phyloP scores from a whole-genome alignment of 92 coral and sea anemone genomes.

The Parazoanthus darwini region DNA sequence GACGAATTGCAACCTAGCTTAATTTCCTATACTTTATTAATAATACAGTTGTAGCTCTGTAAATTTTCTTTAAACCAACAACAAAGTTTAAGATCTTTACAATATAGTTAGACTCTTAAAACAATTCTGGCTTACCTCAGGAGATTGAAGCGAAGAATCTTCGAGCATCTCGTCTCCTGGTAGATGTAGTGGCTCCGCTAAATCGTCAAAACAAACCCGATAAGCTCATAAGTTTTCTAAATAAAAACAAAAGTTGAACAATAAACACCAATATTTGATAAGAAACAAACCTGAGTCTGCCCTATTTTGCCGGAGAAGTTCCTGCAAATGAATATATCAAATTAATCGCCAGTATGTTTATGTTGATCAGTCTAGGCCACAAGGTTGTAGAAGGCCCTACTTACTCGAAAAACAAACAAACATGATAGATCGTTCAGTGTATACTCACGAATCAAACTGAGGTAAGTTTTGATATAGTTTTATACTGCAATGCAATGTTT shows the following conservation, averaged over 20 bases:
- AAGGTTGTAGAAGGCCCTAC: background rate
- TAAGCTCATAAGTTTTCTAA: background rate
- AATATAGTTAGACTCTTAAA: background rate
- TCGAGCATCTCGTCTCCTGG: background rate
- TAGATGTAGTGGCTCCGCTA: background rate
- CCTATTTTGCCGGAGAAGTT: conserved; percentile 24
- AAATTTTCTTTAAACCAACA: too few species aligned
- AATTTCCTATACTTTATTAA: too few species aligned
- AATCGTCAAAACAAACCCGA: background rate
- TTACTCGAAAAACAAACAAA: too few species aligned
- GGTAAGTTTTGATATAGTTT: background rate
- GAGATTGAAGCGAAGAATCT: background rate
- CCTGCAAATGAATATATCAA: background rate
- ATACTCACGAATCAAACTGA: background rate
- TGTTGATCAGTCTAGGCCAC: too few species aligned
- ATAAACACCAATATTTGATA: background rate
- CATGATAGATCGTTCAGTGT: background rate
- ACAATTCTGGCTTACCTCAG: background rate
- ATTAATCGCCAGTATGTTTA: background rate
- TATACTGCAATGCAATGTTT: too few species aligned
- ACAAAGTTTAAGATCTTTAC: background rate
- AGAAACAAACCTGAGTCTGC: conserved; percentile 18
- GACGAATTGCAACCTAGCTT: too few species aligned
- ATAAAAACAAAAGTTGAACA: too few species aligned
- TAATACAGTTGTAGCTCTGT: too few species aligned